Evolutionary conservation across 1,140 invertebrate species (phyloP).

Genomic region (Lucilia cuprina): DNA sequence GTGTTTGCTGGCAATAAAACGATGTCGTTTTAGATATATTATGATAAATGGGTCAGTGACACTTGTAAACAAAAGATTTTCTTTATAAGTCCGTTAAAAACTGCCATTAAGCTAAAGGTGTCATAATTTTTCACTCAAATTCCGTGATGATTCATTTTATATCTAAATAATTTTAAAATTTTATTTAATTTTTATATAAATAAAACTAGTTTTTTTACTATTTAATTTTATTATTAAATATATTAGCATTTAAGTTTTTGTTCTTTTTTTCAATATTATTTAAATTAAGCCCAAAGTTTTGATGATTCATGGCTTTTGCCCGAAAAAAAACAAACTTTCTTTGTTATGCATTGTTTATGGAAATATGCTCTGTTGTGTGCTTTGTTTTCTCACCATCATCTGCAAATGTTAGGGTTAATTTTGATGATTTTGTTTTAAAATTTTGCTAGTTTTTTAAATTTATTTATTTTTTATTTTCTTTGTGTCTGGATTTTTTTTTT

Average conservation of each 20-base stretch:
- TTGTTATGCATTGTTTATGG: background rate
- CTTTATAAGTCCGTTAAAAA: background rate
- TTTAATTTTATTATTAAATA: background rate
- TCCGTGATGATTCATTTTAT: background rate
- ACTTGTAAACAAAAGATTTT: background rate
- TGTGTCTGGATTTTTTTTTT: background rate
- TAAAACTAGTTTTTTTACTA: constrained; percentile 3
- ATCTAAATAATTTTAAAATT: background rate
- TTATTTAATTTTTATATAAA: background rate
- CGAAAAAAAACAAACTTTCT: background rate
- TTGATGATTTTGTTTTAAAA: background rate
- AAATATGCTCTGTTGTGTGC: background rate
- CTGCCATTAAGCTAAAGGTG: background rate
- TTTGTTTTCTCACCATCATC: background rate
- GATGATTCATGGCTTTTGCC: background rate
- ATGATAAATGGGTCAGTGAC: constrained; percentile 6
- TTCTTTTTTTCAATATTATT: background rate
- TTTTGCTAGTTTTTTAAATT: background rate
- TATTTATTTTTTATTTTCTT: background rate
- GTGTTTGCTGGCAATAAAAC: background rate
- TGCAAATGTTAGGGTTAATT: background rate
- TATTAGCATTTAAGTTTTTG: background rate
- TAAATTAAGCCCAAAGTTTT: background rate
- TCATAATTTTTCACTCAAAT: background rate
- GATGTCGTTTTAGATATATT: background rate